Conservation (phyloP, 2,888 invertebrate genomes). For the Parasteatoda lunata region DNA sequence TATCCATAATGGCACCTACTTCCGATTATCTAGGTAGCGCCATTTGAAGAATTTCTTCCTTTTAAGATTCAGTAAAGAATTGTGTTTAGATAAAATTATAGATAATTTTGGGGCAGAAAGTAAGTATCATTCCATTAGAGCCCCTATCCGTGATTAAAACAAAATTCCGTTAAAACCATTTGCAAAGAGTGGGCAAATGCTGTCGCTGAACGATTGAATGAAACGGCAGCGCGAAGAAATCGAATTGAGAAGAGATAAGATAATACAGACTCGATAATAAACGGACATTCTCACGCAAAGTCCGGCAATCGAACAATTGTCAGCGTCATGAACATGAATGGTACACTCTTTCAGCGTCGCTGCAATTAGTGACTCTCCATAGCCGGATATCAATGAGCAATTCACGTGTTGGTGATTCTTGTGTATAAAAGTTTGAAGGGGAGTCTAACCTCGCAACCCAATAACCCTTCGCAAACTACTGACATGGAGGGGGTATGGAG, state of each 20-base stretch:
- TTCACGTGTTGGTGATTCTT: conserved; percentile 45
- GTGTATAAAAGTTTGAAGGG: conserved; percentile 51
- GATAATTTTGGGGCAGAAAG: too few species aligned
- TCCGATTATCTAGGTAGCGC: too few species aligned
- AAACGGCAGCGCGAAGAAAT: conserved; percentile 27
- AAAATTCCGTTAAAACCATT: conserved; percentile 63
- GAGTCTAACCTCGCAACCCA: conserved; percentile 40
- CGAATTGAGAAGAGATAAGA: conserved; percentile 26
- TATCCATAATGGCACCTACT: too few species aligned
- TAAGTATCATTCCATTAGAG: too few species aligned
- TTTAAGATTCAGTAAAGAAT: too few species aligned
- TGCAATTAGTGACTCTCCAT: conserved; percentile 59
- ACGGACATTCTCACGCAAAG: conserved; percentile 50
- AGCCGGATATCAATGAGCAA: conserved; percentile 58
- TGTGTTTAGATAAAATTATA: too few species aligned
- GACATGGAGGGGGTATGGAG: conserved; percentile 42
- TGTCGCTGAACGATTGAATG: conserved; percentile 40
- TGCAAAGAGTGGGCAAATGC: not conserved
- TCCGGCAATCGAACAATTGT: conserved; percentile 49
- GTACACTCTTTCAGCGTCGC: conserved; percentile 27
- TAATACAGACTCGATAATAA: conserved; percentile 42
- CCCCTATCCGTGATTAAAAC: conserved; percentile 36
- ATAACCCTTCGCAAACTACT: conserved; percentile 61
- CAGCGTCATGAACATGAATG: conserved; percentile 43
- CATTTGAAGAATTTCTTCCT: too few species aligned